These are phyloP conservation scores for Apeira syringaria DNA, from an alignment of 2,888 invertebrate species.

Conservation along the genomic window DNA sequence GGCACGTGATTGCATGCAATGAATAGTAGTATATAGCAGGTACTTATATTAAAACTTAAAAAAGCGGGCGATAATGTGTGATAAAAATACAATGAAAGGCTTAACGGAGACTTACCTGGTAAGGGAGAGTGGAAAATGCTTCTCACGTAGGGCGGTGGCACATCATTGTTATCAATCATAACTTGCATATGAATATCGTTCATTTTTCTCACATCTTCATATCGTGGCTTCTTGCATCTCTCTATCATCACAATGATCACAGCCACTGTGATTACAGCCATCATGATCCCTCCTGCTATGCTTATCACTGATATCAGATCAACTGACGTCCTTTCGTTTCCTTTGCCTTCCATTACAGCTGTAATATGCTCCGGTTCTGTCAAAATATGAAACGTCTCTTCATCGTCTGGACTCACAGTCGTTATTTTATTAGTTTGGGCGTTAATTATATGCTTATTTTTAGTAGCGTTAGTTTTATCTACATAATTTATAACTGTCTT, in stretches of 20 bases:
- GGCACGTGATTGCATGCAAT: too few species aligned
- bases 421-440: slow-evolving; percentile 50
- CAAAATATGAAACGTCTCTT: slow-evolving; percentile 80
- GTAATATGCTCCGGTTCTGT: slow-evolving; percentile 83
- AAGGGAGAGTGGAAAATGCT: slow-evolving; percentile 83
- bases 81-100: background rate
- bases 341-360: slow-evolving; percentile 75
- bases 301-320: slow-evolving; percentile 77
- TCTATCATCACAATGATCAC: slow-evolving; percentile 77
- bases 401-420: slow-evolving; percentile 60
- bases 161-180: slow-evolving; percentile 69
- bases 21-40: too few species aligned
- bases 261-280: slow-evolving; percentile 77
- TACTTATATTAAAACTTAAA: too few species aligned
- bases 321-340: slow-evolving; percentile 61
- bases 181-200: slow-evolving; percentile 76
- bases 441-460: slow-evolving; percentile 25
- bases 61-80: slow-evolving; percentile 70
- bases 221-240: slow-evolving; percentile 66
- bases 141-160: slow-evolving; percentile 78
- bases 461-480: slow-evolving; percentile 42
- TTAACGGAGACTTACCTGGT: slow-evolving; percentile 77
- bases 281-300: slow-evolving; percentile 78
- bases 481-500: slow-evolving; percentile 26
- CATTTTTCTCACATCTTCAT: slow-evolving; percentile 68